Evolutionary conservation across 2,888 invertebrate genomes (phyloP).

Genomic region (Busseola fusca): DNA sequence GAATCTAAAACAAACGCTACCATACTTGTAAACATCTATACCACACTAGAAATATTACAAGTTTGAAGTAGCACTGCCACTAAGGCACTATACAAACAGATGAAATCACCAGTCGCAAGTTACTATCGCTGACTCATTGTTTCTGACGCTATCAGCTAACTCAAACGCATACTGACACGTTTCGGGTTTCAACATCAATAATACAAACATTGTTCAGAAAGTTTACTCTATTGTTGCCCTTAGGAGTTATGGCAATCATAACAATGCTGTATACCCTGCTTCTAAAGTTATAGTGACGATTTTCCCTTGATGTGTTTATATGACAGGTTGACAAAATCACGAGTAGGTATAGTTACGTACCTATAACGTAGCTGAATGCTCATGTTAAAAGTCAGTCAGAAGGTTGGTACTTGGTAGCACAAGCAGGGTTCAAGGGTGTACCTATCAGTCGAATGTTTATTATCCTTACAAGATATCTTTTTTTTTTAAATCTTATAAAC

Average conservation of each 20-base stretch:
- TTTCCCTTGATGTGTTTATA: not conserved
- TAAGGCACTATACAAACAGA: constrained; percentile 61
- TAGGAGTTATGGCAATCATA: not conserved
- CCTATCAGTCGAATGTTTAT: not conserved
- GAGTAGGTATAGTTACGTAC: no score
- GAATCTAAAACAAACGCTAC: constrained; percentile 21
- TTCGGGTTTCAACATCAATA: constrained; percentile 30
- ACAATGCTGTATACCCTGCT: constrained; percentile 7
- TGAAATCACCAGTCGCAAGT: constrained; percentile 53
- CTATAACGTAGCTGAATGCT: not conserved
- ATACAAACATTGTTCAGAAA: constrained; percentile 12
- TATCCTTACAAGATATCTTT: constrained; percentile 8
- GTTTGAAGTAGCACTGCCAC: constrained; percentile 20
- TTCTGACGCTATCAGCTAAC: constrained; percentile 43
- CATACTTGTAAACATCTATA: constrained; percentile 3
- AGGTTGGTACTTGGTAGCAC: not conserved
- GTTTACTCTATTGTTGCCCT: constrained; percentile 3
- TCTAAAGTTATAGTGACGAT: constrained; percentile 2
- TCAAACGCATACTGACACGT: constrained; percentile 50
- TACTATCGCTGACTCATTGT: constrained; percentile 42
- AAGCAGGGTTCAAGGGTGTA: not conserved
- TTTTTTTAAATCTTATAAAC: no score
- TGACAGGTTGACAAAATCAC: not conserved
- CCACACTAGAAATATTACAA: constrained; percentile 24
- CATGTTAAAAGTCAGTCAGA: not conserved